Evolutionary conservation across 1,140 invertebrate species (phyloP).

Genomic region (Laupala kohalensis): DNA sequence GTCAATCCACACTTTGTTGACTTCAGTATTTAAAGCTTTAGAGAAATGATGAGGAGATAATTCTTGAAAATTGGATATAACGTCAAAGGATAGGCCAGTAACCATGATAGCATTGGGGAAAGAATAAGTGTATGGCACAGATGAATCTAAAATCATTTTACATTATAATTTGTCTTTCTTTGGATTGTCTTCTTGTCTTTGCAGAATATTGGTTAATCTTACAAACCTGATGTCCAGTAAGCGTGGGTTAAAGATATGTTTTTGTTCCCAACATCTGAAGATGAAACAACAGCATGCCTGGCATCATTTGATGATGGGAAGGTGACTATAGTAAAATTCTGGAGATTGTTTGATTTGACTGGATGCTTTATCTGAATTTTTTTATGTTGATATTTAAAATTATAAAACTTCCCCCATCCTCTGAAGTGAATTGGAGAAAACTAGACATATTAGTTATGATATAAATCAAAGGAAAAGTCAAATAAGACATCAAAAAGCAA

Average conservation of each 20-base stretch:
- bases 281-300: background rate
- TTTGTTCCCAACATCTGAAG: background rate
- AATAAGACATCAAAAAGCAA: background rate
- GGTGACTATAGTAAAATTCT: constrained; percentile 5
- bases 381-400: background rate
- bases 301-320: background rate
- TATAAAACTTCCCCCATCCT: background rate
- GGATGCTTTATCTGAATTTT: background rate
- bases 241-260: constrained; percentile 14
- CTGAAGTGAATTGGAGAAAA: background rate
- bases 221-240: constrained; percentile 19
- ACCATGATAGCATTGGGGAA: background rate
- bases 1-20: background rate
- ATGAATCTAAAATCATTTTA: background rate
- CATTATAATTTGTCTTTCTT: too few species aligned
- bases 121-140: background rate
- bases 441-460: background rate
- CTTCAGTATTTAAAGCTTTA: background rate
- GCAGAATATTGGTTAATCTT: background rate
- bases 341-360: background rate
- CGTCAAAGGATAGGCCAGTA: background rate
- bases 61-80: background rate
- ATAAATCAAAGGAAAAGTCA: background rate
- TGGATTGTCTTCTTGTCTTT: background rate
- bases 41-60: background rate